Evolutionary conservation across 30 jellyfish, hydroid and myxozoan species (phyloP).

Genomic region (Morbakka virulenta): DNA sequence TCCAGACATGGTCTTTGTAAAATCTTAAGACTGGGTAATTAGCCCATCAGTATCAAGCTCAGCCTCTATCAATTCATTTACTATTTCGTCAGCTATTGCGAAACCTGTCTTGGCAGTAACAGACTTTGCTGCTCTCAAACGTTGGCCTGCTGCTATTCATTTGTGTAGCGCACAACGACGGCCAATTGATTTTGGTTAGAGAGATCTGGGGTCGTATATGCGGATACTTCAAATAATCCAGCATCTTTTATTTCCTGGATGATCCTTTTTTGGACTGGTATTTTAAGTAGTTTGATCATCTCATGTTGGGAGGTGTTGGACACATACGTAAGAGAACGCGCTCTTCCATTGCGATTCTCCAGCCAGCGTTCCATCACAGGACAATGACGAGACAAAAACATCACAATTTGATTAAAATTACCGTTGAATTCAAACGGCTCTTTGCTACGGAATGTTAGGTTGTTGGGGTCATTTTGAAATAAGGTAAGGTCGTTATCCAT

Average conservation of each 20-base stretch:
- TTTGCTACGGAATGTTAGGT: too few relatives aligned
- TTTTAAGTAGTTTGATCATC: conserved; percentile 25
- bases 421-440: too few relatives aligned
- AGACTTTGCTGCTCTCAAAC: conserved; percentile 12
- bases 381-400: conserved; percentile 36
- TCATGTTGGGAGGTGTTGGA: conserved; percentile 36
- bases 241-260: conserved; percentile 28
- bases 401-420: conserved; percentile 10
- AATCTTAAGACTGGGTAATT: conserved; percentile 32
- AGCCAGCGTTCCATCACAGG: conserved; percentile 42
- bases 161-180: conserved; percentile 9
- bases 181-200: conserved; percentile 24
- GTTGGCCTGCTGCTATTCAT: conserved; percentile 7
- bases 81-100: conserved; percentile 22
- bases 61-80: background rate
- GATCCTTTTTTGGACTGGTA: conserved; percentile 9
- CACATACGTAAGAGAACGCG: conserved; percentile 31
- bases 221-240: conserved; percentile 42
- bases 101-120: conserved; percentile 31
- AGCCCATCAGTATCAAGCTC: conserved; percentile 10
- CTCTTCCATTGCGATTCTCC: background rate
- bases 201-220: conserved; percentile 45
- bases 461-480: too few relatives aligned
- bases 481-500: too few relatives aligned
- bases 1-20: conserved; percentile 44